These are phyloP conservation scores for Paragorgia papillata DNA, from an alignment of 92 coral and sea anemone genomes.

Conservation along the genomic window DNA sequence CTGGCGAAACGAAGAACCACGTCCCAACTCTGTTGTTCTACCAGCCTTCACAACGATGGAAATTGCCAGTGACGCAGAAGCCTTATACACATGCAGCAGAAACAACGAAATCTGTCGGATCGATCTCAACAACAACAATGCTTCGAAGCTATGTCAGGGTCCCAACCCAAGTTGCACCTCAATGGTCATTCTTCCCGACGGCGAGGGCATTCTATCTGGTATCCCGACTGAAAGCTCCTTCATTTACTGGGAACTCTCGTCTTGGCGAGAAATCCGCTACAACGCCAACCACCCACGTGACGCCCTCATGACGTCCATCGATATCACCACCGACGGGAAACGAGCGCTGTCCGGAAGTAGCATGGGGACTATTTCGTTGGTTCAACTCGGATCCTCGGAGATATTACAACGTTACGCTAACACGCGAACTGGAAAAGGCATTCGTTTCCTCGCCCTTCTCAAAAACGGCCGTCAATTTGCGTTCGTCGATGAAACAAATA, in stretches of 20 bases:
- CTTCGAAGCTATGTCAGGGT: not conserved
- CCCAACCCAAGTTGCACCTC: conserved; percentile 20
- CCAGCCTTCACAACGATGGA: conserved; percentile 54
- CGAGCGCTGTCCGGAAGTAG: conserved; percentile 54
- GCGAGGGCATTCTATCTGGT: conserved; percentile 4
- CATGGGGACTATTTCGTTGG: conserved; percentile 46
- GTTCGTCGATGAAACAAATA: conserved; percentile 27
- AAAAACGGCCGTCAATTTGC: conserved; percentile 22
- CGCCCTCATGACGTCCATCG: conserved; percentile 46
- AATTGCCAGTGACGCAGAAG: conserved; percentile 18
- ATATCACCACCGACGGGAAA: conserved; percentile 29
- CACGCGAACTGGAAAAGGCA: conserved; percentile 3
- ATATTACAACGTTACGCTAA: conserved; percentile 42
- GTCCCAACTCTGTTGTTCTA: not conserved
- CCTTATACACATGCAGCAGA: conserved; percentile 47
- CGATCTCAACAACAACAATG: not conserved
- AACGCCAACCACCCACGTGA: conserved; percentile 20
- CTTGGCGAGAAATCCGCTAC: conserved; percentile 22
- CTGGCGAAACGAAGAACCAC: conserved; percentile 17
- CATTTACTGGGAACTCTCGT: conserved; percentile 22
- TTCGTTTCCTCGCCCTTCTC: conserved; percentile 22
- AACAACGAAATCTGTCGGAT: conserved; percentile 34
- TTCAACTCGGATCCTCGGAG: conserved; percentile 50
- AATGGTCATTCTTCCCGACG: conserved; percentile 10
- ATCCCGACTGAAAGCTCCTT: not conserved